phyloP scores from a whole-genome alignment of 2,888 invertebrate species.

The Drosophila flavopinicola region DNA sequence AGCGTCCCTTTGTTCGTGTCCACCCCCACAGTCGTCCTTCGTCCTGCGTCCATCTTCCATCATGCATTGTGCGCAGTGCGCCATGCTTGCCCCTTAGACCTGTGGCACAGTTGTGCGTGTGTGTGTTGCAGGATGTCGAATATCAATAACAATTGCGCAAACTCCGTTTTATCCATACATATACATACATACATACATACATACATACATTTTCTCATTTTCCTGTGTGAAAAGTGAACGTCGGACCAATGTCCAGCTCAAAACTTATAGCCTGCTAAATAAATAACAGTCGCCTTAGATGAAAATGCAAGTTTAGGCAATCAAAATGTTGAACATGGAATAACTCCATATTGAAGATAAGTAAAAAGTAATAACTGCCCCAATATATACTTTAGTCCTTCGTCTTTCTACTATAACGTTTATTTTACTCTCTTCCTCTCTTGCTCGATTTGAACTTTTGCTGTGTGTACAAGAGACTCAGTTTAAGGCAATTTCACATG shows the following conservation, averaged over 20 bases:
- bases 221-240: not conserved
- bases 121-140: conserved; percentile 37
- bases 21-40: not conserved
- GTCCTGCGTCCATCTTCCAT: conserved; percentile 8
- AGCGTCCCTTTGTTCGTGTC: not conserved
- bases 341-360: no score
- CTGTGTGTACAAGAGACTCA: no score
- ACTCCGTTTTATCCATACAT: conserved; percentile 46
- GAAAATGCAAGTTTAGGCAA: conserved; percentile 29
- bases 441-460: no score
- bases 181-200: not conserved
- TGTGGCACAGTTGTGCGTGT: no score
- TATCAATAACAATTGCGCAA: conserved; percentile 73
- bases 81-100: conserved; percentile 2
- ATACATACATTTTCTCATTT: not conserved
- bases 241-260: not conserved
- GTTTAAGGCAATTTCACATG: no score
- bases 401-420: no score
- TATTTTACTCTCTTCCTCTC: no score
- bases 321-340: not conserved
- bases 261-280: not conserved
- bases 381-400: no score
- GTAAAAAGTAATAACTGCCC: no score
- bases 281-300: not conserved
- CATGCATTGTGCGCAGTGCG: conserved; percentile 67